A percentile compares a stretch with the other conserved stretches of the same genome.
Evolutionary conservation across 2,888 invertebrate genomes (phyloP).

Genomic region (Phasia obesa): DNA sequence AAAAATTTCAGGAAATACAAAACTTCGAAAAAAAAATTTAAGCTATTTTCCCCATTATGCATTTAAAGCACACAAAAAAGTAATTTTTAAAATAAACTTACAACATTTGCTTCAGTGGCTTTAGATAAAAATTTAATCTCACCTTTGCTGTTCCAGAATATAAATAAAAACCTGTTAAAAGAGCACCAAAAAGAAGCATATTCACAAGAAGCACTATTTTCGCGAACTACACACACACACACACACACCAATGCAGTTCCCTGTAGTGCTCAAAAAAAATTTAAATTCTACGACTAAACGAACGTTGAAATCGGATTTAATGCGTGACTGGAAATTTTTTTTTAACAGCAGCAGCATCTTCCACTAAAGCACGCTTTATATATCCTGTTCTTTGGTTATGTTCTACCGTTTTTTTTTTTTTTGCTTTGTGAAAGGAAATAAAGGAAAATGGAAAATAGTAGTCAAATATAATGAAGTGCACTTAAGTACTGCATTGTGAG

Average conservation of each 20-base stretch:
- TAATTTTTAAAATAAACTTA: slow-evolving; percentile 47
- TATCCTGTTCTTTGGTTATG: slow-evolving; percentile 12
- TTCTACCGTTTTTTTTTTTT: not conserved
- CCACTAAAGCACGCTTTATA: slow-evolving; percentile 20
- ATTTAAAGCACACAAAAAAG: slow-evolving; percentile 36
- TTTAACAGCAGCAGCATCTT: slow-evolving; percentile 45
- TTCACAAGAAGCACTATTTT: not conserved
- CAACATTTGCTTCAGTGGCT: slow-evolving; percentile 17
- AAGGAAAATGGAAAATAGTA: slow-evolving; percentile 22
- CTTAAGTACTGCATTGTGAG: slow-evolving; percentile 60
- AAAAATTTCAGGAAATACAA: slow-evolving; percentile 7
- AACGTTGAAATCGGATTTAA: slow-evolving; percentile 65
- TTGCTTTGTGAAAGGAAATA: not conserved
- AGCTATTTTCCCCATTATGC: slow-evolving; percentile 24
- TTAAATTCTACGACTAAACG: slow-evolving; percentile 38
- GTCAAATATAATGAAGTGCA: slow-evolving; percentile 65
- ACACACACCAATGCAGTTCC: slow-evolving; percentile 12
- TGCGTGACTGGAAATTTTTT: slow-evolving; percentile 65
- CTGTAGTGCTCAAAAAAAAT: slow-evolving; percentile 31
- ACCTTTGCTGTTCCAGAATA: not conserved
- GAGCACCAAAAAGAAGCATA: not conserved
- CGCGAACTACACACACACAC: slow-evolving; percentile 18
- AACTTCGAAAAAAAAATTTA: not conserved
- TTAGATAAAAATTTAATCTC: slow-evolving; percentile 28
- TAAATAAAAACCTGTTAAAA: not conserved